Evolutionary conservation across 2,888 invertebrate genomes (phyloP), one percentile per base, ranked within the genome.

Genomic region (Lottia gigantea): DNA sequence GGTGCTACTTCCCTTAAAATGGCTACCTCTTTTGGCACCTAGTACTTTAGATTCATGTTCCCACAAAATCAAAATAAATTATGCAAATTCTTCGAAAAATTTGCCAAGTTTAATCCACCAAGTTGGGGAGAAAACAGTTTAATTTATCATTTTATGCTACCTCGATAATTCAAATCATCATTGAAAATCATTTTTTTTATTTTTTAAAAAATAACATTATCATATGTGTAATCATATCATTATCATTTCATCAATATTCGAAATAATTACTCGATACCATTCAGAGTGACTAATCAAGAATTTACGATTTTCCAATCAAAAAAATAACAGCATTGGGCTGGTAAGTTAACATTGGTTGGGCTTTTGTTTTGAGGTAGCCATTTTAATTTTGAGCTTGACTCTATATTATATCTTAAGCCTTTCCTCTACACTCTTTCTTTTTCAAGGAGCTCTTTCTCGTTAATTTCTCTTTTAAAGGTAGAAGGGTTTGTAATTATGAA

Each of bases 41-140:
- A 23, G 55, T 55, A 23, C 55, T 55, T 55, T 55, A 55, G 19
- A 23, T 55, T 23, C 19, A 55, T 55, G 14, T 55, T 40, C 40
- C 40, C 40, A 40, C 23, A 55, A 55, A 55, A 55, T 55, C 55
- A 55, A 55, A 55, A 55, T 55, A 23, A 23, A 70, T 46, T 68
- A 49, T 68, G 67, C 26, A 31, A 62, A 66, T 61, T 74, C 66
- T 72, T 66, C 71, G 67, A 71, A 61, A n/a, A 70, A 63, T 66
- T 61, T 67, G 67, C 67, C 64, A 49, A 46, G 49, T 64, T 66
- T 72, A 72, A 72, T 70, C 72, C 74, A 68, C 70, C 68, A 69
- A 71, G 67, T 69, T 71, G 61, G 46, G 31, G 64, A 68, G 46
- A 73, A 62, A 69, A 71, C 71, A 63, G 31, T 25, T 14, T 46